Conservation (phyloP, 2,797 vertebrate genomes). For the Rhinoraja longicauda region DNA sequence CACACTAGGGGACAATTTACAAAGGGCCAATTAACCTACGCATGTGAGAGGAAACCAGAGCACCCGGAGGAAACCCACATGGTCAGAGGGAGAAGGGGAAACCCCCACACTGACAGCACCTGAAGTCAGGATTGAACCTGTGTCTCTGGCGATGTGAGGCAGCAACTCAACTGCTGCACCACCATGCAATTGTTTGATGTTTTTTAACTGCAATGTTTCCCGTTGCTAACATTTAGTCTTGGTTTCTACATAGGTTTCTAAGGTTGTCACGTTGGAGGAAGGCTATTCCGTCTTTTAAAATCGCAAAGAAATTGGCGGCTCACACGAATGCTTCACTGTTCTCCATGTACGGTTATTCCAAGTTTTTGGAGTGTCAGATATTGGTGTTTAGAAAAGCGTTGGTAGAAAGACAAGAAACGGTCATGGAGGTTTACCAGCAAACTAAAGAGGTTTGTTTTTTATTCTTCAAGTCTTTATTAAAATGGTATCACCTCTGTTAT, state of each 20-base stretch:
- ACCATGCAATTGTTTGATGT: not conserved
- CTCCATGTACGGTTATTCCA: slow-evolving; percentile 31
- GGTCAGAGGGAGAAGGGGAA: no score
- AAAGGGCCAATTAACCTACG: no score
- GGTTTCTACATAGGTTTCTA: slow-evolving; percentile 10
- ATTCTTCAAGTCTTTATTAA: not conserved
- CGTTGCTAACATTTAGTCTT: not conserved
- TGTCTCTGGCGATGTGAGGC: no score
- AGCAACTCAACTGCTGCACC: no score
- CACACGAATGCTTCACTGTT: not conserved
- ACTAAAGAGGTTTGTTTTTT: slow-evolving; percentile 33
- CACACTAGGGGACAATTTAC: no score
- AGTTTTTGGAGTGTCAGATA: slow-evolving; percentile 33
- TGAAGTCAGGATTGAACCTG: no score
- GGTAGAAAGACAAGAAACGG: slow-evolving; percentile 22
- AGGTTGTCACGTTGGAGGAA: not conserved
- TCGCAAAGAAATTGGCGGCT: not conserved
- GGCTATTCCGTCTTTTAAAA: not conserved
- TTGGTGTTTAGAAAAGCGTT: slow-evolving; percentile 32
- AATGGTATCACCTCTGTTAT: not conserved
- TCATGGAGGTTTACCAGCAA: slow-evolving; percentile 35
- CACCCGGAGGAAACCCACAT: no score
- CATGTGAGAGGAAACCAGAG: no score
- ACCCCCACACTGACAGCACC: no score
- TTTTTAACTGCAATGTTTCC: not conserved